Conservation (phyloP, 2,113 vertebrate species). For the Microtus oregoni region DNA sequence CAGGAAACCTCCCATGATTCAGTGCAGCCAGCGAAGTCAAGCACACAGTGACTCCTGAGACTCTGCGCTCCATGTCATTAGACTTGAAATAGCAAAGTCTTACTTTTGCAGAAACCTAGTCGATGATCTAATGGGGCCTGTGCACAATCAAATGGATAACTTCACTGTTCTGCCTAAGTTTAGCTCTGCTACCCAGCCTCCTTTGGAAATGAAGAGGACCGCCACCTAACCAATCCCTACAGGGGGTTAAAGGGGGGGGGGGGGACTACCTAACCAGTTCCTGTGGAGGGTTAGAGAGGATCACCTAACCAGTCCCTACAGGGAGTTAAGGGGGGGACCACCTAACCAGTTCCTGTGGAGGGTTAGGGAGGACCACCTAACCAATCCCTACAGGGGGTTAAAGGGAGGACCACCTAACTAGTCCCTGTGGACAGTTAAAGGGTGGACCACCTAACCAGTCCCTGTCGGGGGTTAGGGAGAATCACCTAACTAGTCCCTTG, state of each 20-base stretch:
- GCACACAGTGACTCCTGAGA: background rate
- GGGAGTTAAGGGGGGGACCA: no score
- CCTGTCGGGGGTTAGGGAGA: background rate
- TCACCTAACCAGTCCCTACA: background rate
- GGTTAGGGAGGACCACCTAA: no score
- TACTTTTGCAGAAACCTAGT: background rate
- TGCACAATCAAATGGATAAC: background rate
- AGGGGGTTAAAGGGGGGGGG: no score
- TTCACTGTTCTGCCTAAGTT: background rate
- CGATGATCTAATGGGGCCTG: rapidly evolving
- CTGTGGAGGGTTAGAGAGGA: no score
- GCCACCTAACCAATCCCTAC: background rate
- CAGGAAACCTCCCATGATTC: background rate
- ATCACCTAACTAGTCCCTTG: no score
- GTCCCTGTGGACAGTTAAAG: background rate
- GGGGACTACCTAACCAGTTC: background rate
- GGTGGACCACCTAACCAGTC: no score
- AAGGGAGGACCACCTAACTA: background rate
- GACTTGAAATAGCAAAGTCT: background rate
- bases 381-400: background rate
- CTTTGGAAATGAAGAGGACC: background rate
- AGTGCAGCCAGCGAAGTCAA: background rate
- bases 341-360: no score
- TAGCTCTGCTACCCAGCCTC: background rate
- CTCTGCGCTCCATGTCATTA: background rate